Percentiles rank a stretch among this genome's conserved stretches.
These are phyloP conservation scores for Motacilla tschutschensis DNA, from an alignment of 2,113 vertebrate genomes.

Conservation along the genomic window DNA sequence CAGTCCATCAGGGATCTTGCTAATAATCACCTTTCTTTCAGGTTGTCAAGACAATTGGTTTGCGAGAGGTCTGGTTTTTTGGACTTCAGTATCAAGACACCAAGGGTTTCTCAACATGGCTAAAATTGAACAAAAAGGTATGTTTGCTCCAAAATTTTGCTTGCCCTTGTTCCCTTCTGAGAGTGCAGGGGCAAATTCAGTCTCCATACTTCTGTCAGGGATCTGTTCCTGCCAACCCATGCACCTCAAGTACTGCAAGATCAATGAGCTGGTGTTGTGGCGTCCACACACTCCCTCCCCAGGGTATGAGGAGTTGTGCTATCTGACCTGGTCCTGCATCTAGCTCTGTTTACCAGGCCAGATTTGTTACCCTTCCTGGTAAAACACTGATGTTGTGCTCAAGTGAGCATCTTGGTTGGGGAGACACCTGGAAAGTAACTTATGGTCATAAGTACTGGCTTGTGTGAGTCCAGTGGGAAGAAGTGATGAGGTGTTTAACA, in stretches of 20 bases:
- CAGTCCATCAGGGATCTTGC: neutral
- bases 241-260: neutral
- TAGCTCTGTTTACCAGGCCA: neutral
- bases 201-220: neutral
- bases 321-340: neutral
- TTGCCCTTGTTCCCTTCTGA: neutral
- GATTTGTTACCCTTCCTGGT: neutral
- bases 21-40: slow-evolving; percentile 46
- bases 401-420: neutral
- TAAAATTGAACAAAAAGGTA: slow-evolving; percentile 98
- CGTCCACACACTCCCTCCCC: neutral
- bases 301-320: neutral
- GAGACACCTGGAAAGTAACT: neutral
- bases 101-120: slow-evolving; percentile 96
- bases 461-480: neutral
- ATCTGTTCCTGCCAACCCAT: neutral
- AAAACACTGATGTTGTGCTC: neutral
- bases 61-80: slow-evolving; percentile 98
- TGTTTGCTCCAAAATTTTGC: neutral
- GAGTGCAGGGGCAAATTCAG: neutral
- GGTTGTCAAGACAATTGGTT: slow-evolving; percentile 97
- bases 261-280: neutral
- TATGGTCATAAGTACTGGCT: neutral
- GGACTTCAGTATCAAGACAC: slow-evolving; percentile 98
- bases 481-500: neutral